Base-by-base conservation (phyloP, 2,797 vertebrate genomes). In the Chrysocyon brachyurus region DNA sequence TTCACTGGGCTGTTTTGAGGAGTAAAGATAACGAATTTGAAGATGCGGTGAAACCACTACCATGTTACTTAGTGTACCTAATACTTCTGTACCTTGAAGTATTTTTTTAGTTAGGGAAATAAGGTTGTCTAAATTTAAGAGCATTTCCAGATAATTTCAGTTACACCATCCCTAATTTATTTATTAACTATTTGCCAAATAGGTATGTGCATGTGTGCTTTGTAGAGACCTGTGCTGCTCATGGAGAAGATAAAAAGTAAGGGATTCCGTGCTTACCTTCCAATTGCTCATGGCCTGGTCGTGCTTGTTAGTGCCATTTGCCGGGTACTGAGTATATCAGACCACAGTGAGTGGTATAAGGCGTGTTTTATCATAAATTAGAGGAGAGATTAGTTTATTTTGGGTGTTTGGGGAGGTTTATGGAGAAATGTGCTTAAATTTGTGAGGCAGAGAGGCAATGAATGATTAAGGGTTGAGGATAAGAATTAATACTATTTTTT, bases 121-220 rank as follows among this genome's bases (percentile, higher is more conserved):
- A 75, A 33, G 16, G 12, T 82, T 83, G 59, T 9, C 49, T 79
- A 31, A 61, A 46, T 83, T 87, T 46, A 46, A 19, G 56, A 59
- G 21, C 59, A 28, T 72, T 95, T 89, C 63, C 63, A 93, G 66
- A 14, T 91, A 26, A 83, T 83, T 91, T 92, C 63, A 54, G 9
- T 79, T 90, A 59, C 15, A 61, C 19, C 0, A 1, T 40, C 28
- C 52, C 4, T 63, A 54, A 75, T 66, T 72, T 61, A 33, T 9
- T 75, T 52, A 19, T 54, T n/a, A 87, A 40, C 36, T 83, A 22
- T 68, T 93, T 95, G 68, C 73, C 56, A 28, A 17, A 52, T 57
- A 66, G 64, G 26, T 49, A 33, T 5, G 0, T 49, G 26, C 40
- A 31, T 5, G 0, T 49, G 2, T 87, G 61, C 33, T 78, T 2